Evolutionary conservation across 2,888 invertebrate species (phyloP), one percentile per base, ranked within the genome.

Genomic region (Drosophila monieri): DNA sequence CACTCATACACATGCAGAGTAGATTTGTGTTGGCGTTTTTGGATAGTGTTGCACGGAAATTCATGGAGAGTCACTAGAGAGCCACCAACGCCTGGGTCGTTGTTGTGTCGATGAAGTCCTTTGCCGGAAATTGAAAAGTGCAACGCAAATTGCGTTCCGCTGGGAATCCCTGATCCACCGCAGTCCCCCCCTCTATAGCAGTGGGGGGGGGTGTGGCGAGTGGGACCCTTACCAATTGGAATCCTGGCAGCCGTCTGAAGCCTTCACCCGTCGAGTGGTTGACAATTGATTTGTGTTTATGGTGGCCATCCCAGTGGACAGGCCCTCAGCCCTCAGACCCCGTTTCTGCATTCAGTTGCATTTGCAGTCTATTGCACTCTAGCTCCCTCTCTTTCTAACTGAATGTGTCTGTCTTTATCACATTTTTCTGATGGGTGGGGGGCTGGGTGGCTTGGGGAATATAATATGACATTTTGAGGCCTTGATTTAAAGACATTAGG

Each of bases 251-350:
- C 27, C 64, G 64, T 65, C 64, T 64, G 64, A 64, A 69, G 59
- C 69, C 76, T 52, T 68, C 41, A 41, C 54, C 66, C 67, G 77
- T 70, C 81, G 78, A 86, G 84, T 81, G 86, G 74, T 80, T 86
- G 86, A 84, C 81, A 83, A 83, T 83, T 83, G 86, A 84, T 83
- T 83, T 83, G 81, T 83, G 86, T 84, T 86, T 81, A 85, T 81
- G 84, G 71, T 71, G 49, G 62, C 57, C 58, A 44, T 58, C 46
- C 46, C 55, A 55, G 41, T 68, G 48, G 60, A 48, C 32, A 46
- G 30, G 18, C 9, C 47, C 15, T 10, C 15, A 9, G 15, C 39
- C 8, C 39, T 37, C 14, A 6, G 14, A 35, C 41, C 52, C 53
- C 48, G 44, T 59, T 43, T 51, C 53, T 51, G 55, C 32, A 53